Evolutionary conservation across 1,140 invertebrate species (phyloP).

Genomic region (Caenorhabditis tropicalis): DNA sequence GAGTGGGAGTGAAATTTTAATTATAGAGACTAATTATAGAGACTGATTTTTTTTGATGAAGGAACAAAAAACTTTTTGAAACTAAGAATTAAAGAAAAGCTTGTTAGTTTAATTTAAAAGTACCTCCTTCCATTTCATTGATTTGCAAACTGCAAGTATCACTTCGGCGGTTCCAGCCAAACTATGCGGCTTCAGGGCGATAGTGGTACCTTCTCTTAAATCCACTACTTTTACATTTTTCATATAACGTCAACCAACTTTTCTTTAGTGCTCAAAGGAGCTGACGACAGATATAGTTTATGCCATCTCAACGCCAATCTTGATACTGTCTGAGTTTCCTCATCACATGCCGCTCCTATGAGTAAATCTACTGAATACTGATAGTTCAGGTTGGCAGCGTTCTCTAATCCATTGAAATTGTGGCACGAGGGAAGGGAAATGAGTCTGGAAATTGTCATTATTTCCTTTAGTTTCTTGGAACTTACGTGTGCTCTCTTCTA

Average conservation of each 20-base stretch:
- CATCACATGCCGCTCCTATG: constrained; percentile 33
- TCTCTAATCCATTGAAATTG: constrained; percentile 45
- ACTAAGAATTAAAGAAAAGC: background rate
- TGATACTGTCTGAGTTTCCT: constrained; percentile 21
- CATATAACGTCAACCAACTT: background rate
- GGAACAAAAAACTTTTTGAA: no score
- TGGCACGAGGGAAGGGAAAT: constrained; percentile 46
- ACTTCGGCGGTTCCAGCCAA: constrained; percentile 34
- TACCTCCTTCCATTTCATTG: constrained; percentile 32
- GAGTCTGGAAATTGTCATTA: constrained; percentile 29
- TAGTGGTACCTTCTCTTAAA: constrained; percentile 8
- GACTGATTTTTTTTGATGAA: no score
- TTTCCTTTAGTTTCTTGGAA: no score
- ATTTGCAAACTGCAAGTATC: background rate
- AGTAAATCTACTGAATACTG: constrained; percentile 24
- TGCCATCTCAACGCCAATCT: background rate
- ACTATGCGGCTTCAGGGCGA: constrained; percentile 3
- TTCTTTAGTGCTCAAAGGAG: constrained; percentile 7
- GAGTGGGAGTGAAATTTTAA: no score
- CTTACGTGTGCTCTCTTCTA: background rate
- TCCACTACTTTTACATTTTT: no score
- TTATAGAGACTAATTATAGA: no score
- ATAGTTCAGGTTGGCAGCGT: constrained; percentile 27
- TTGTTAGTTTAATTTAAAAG: background rate
- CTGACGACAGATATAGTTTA: background rate